These are phyloP conservation scores for Mamestra brassicae DNA, from an alignment of 2,888 invertebrate species.

Conservation along the genomic window DNA sequence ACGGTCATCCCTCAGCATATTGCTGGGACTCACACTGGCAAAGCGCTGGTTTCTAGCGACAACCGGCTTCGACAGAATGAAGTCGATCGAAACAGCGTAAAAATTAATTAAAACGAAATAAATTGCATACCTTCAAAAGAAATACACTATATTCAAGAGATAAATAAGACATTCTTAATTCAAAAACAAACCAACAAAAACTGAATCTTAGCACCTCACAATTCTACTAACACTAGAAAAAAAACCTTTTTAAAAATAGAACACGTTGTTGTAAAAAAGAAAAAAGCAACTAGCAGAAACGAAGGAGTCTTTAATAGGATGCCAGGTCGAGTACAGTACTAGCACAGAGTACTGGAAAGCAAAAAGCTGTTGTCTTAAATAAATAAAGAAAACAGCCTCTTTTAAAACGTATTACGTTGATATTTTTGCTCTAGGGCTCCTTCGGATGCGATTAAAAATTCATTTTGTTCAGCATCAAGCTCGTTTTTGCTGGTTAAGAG, in stretches of 20 bases:
- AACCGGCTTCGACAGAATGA: too few relatives aligned
- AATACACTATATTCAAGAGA: neutral
- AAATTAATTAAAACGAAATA: too few relatives aligned
- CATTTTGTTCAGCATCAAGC: constrained; percentile 14
- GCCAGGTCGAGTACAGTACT: constrained; percentile 36
- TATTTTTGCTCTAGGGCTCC: constrained; percentile 34
- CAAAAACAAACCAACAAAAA: neutral
- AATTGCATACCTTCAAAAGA: neutral
- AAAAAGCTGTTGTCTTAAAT: constrained; percentile 54
- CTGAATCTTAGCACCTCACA: neutral
- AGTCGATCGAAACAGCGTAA: too few relatives aligned
- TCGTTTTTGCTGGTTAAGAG: constrained; percentile 16
- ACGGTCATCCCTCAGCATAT: too few relatives aligned
- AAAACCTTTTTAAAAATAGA: constrained; percentile 12
- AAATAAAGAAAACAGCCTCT: constrained; percentile 39
- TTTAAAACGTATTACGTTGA: constrained; percentile 41
- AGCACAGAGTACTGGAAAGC: constrained; percentile 16
- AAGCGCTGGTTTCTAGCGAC: too few relatives aligned
- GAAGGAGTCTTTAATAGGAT: constrained; percentile 48
- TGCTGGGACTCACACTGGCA: too few relatives aligned
- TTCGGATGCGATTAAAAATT: constrained; percentile 37
- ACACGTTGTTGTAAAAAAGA: constrained; percentile 15
- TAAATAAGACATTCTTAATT: neutral
- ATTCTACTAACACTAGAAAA: constrained; percentile 25
- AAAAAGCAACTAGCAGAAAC: constrained; percentile 33